These are phyloP conservation scores for Apistogramma diplotaenia DNA, from an alignment of 2,113 vertebrate species.

Conservation along the genomic window DNA sequence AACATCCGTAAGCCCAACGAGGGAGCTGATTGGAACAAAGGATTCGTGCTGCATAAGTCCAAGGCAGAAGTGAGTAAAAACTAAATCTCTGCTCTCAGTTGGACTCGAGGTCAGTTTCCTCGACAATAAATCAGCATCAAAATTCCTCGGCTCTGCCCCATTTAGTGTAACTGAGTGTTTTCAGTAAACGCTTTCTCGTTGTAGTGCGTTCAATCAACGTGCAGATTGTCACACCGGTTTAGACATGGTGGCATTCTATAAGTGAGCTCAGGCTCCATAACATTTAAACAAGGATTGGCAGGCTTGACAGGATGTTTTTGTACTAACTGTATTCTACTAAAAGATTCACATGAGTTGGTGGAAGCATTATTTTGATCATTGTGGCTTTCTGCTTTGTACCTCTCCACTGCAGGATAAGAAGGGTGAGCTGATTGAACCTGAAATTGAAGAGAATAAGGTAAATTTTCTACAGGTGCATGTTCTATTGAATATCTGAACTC, in stretches of 20 bases:
- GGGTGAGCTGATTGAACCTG: slow-evolving; percentile 59
- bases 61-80: slow-evolving; percentile 86
- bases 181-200: no score
- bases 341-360: background rate
- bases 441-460: slow-evolving; percentile 64
- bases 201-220: background rate
- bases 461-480: background rate
- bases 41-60: slow-evolving; percentile 97
- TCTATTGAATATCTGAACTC: background rate
- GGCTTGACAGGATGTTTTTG: background rate
- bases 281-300: fast-evolving
- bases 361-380: background rate
- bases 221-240: background rate
- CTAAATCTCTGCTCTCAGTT: background rate
- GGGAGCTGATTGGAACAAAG: slow-evolving; percentile 95
- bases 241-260: no score
- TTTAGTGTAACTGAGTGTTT: no score
- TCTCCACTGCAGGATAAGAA: slow-evolving; percentile 55
- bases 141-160: no score
- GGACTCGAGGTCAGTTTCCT: no score
- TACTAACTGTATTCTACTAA: background rate
- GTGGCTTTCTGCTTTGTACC: background rate
- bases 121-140: no score
- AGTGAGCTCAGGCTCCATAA: background rate
- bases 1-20: slow-evolving; percentile 99